Conservation (phyloP, 1,140 invertebrate genomes). For the Centruroides sculpturatus region DNA sequence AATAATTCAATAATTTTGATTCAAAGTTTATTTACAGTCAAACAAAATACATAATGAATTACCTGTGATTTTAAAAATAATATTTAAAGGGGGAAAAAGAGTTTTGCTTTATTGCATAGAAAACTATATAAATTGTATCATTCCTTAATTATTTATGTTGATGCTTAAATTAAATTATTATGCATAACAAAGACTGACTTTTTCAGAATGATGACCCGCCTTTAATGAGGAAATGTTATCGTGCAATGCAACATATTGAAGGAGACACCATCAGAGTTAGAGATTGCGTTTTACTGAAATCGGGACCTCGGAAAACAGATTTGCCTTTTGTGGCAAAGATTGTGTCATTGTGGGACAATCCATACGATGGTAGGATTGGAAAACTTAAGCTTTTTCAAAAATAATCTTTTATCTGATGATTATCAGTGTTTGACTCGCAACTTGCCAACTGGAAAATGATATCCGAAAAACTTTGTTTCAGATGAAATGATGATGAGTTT, state of each 20-base stretch:
- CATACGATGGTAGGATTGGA: slow-evolving; percentile 58
- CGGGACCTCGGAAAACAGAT: slow-evolving; percentile 64
- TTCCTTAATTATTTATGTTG: no score
- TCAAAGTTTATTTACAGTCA: no score
- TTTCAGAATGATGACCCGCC: slow-evolving; percentile 60
- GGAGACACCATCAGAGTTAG: slow-evolving; percentile 70
- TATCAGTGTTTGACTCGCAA: no score
- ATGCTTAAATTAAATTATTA: not conserved
- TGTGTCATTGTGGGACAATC: slow-evolving; percentile 83
- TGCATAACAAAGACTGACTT: not conserved
- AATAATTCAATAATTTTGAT: no score
- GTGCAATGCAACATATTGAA: slow-evolving; percentile 66
- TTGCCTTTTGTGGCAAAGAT: slow-evolving; percentile 89
- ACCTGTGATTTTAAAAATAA: no score
- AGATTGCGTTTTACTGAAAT: slow-evolving; percentile 74
- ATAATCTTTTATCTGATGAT: slow-evolving; percentile 1
- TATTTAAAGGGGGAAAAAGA: no score
- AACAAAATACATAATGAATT: no score
- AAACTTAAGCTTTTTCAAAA: slow-evolving; percentile 12
- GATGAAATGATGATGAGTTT: slow-evolving; percentile 95
- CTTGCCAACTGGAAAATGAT: no score
- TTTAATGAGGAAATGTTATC: slow-evolving; percentile 57
- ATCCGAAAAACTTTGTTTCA: slow-evolving; percentile 26
- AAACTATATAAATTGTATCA: no score
- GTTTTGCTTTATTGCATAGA: no score